Conservation (phyloP, 2,797 vertebrate species). For the Gallinago solitaria region DNA sequence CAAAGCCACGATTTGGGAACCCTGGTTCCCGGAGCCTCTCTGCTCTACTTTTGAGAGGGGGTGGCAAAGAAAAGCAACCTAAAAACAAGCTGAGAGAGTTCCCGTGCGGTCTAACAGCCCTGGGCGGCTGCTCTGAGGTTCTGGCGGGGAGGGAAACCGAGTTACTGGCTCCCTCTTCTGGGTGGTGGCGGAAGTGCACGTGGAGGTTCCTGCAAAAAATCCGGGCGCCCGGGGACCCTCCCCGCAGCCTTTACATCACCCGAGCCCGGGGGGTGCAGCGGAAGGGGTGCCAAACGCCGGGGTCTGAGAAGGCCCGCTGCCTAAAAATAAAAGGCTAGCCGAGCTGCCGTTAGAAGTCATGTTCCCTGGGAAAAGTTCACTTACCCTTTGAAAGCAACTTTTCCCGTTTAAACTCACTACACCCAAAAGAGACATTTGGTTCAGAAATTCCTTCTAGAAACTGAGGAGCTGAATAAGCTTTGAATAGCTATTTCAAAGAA, state of each 20-base stretch:
- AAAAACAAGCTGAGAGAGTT: not conserved
- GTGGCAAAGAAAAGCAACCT: not conserved
- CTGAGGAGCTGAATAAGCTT: not conserved
- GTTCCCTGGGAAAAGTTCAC: not conserved
- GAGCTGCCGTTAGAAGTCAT: not conserved
- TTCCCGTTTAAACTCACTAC: not conserved
- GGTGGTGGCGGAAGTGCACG: not conserved
- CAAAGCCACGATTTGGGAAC: not conserved
- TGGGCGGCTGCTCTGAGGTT: not conserved
- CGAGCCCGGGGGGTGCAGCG: not conserved
- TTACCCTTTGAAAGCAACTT: not conserved
- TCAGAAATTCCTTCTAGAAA: not conserved
- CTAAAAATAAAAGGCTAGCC: not conserved
- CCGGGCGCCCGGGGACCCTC: not conserved
- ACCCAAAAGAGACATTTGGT: not conserved
- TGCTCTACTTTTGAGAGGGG: not conserved
- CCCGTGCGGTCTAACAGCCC: not conserved
- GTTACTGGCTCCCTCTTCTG: slow-evolving; percentile 49
- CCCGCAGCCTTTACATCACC: not conserved
- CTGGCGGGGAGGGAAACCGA: not conserved
- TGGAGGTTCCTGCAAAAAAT: not conserved
- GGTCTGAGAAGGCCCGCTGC: not conserved
- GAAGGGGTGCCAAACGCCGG: rapidly evolving
- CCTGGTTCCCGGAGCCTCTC: not conserved
- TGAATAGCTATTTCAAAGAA: not conserved